Evolutionary conservation across 2,113 vertebrate genomes (phyloP).

Genomic region (Dipodomys merriami): DNA sequence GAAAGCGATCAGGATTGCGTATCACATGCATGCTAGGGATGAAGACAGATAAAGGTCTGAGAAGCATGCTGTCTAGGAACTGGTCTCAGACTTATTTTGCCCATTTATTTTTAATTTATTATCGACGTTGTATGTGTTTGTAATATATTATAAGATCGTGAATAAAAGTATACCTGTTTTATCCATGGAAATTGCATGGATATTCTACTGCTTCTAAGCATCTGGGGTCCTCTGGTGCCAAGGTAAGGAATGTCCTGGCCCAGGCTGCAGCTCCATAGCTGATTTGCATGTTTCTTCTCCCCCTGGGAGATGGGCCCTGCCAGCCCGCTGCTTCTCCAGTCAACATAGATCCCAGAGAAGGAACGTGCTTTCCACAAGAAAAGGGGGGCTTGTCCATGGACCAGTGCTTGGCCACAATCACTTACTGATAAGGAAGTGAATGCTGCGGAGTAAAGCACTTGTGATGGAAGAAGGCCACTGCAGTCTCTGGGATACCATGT

Average conservation of each 20-base stretch:
- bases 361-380: background rate
- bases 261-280: accelerated
- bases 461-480: background rate
- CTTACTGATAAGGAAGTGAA: background rate
- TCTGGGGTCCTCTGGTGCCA: background rate
- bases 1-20: background rate
- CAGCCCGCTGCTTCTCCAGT: background rate
- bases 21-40: background rate
- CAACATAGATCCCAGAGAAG: background rate
- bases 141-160: conserved; percentile 61
- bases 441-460: background rate
- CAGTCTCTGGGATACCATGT: background rate
- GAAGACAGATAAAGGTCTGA: background rate
- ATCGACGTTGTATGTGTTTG: conserved; percentile 69
- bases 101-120: conserved; percentile 80
- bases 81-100: background rate
- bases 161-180: conserved; percentile 67
- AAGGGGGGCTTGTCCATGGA: background rate
- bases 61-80: background rate
- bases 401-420: background rate
- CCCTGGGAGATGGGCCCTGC: no score
- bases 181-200: conserved; percentile 38
- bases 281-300: no score
- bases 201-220: background rate
- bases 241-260: accelerated